Conservation (phyloP, 2,888 invertebrate species). For the Epistrophella euchroma region DNA sequence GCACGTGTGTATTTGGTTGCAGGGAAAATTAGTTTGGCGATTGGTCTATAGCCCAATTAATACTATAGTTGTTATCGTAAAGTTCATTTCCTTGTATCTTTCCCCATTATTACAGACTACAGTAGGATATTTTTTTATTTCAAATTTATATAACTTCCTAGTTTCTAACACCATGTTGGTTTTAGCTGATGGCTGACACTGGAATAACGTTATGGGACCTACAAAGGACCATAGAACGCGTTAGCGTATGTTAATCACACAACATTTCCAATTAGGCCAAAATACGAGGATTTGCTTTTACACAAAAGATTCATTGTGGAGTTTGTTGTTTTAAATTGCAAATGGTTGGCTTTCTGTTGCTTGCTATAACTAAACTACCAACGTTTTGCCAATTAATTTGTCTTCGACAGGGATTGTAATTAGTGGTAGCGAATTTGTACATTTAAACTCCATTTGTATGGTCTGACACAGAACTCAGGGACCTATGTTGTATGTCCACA, state of each 20-base stretch:
- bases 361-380: too few relatives aligned
- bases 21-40: not conserved
- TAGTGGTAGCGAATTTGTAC: slow-evolving; percentile 33
- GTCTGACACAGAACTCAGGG: slow-evolving; percentile 4
- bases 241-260: slow-evolving; percentile 47
- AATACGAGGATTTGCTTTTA: slow-evolving; percentile 27
- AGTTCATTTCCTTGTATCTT: slow-evolving; percentile 45
- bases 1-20: too few relatives aligned
- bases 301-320: not conserved
- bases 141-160: slow-evolving; percentile 4
- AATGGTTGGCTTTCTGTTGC: not conserved
- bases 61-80: slow-evolving; percentile 7
- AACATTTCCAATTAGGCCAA: slow-evolving; percentile 30
- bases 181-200: not conserved
- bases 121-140: slow-evolving; percentile 6
- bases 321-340: not conserved
- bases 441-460: slow-evolving; percentile 40
- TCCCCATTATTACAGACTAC: not conserved
- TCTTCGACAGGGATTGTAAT: slow-evolving; percentile 40
- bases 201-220: not conserved
- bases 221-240: slow-evolving; percentile 9
- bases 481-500: too few relatives aligned
- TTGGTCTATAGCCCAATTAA: slow-evolving; percentile 5
- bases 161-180: slow-evolving; percentile 7
- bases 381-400: slow-evolving; percentile 34